phyloP scores from a whole-genome alignment of 2,888 invertebrate species.

The Dasypolia templi region DNA sequence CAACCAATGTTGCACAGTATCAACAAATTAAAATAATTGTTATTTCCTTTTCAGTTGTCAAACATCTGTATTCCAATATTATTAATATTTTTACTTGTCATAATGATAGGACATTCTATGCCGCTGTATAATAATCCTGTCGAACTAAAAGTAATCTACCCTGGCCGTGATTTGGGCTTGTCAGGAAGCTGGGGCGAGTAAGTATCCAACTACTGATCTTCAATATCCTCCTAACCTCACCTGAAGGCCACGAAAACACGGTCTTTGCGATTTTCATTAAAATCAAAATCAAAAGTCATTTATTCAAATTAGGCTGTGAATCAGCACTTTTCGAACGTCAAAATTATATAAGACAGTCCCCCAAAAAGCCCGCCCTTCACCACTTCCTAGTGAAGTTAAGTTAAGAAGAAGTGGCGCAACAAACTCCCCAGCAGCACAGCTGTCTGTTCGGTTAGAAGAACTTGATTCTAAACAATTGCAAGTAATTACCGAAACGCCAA shows the following conservation, averaged over 20 bases:
- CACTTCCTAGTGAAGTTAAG: too few relatives aligned
- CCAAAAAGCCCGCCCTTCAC: too few relatives aligned
- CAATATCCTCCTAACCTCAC: neutral
- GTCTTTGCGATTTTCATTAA: neutral
- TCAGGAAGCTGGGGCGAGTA: conserved; percentile 6
- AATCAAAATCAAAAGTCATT: too few relatives aligned
- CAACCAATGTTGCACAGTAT: neutral
- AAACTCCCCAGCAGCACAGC: too few relatives aligned
- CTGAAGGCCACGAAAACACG: neutral
- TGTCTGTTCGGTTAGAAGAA: too few relatives aligned
- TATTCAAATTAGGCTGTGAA: too few relatives aligned
- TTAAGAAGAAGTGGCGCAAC: too few relatives aligned
- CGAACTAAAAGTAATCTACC: neutral
- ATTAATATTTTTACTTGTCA: rapidly evolving
- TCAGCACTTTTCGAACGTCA: too few relatives aligned
- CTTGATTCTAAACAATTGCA: too few relatives aligned
- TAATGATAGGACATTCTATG: neutral
- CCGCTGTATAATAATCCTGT: neutral
- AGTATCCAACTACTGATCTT: neutral
- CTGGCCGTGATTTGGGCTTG: neutral
- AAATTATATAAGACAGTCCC: too few relatives aligned
- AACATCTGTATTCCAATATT: neutral
- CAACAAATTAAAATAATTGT: neutral
- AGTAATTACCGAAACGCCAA: too few relatives aligned
- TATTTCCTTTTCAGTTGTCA: conserved; percentile 5